A percentile compares a stretch with the other conserved stretches of the same genome.
Evolutionary conservation across 1,140 invertebrate genomes (phyloP).

Genomic region (Amphibalanus amphitrite): DNA sequence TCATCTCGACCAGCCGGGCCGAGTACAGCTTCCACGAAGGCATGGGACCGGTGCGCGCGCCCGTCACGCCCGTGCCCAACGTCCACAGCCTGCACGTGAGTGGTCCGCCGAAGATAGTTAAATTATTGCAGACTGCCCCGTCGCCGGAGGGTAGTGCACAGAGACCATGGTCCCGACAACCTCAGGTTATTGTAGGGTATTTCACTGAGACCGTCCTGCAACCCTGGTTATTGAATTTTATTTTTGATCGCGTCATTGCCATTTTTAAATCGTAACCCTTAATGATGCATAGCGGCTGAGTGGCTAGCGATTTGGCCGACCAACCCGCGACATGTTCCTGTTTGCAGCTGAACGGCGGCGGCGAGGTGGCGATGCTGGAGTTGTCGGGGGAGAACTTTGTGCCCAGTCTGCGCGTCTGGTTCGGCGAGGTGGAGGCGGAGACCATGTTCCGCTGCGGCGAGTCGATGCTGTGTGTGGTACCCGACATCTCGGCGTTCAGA

Average conservation of each 20-base stretch:
- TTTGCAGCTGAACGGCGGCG: conserved; percentile 72
- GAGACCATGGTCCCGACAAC: too few species aligned
- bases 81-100: conserved; percentile 74
- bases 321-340: too few species aligned
- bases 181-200: too few species aligned
- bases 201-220: too few species aligned
- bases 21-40: conserved; percentile 99
- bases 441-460: conserved; percentile 95
- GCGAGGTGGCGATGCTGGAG: conserved; percentile 94
- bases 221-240: too few species aligned
- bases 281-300: too few species aligned
- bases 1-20: conserved; percentile 97
- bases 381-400: conserved; percentile 96
- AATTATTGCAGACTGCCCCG: too few species aligned
- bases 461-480: conserved; percentile 89
- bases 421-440: conserved; percentile 94
- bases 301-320: too few species aligned
- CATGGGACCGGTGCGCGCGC: conserved; percentile 89
- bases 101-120: conserved; percentile 7
- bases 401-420: conserved; percentile 94
- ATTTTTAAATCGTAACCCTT: too few species aligned
- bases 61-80: conserved; percentile 90
- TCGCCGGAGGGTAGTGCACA: too few species aligned
- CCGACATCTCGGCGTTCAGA: conserved; percentile 87
- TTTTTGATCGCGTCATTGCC: too few species aligned